Base-by-base conservation (phyloP, 2,888 invertebrate genomes). In the Tachina grossa region DNA sequence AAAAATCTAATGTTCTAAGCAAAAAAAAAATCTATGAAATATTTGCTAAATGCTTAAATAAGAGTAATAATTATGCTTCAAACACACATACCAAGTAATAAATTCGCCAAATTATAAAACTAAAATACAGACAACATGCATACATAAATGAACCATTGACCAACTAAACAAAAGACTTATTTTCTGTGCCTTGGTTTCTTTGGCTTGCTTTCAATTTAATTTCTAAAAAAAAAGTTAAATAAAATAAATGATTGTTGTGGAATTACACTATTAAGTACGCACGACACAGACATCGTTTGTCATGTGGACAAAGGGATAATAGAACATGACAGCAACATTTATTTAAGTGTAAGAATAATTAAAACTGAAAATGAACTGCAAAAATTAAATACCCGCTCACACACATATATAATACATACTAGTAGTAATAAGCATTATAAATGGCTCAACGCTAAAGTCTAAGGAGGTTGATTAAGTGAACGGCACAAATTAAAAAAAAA, bases 291-390 rank as follows among this genome's bases (percentile, higher is more conserved):
- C 85, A 79, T 85, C 85, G 72, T 85, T 85, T 85, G 76, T 85
- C 85, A 83, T 83, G 85, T 83, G 83, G 83, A 85, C 83, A 85
- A 85, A 83, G 83, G 83, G 61, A 85, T 83, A 83, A 85, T 83
- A 76, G 83, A 75, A 85, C 83, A 85, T 83, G 83, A 85, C 83
- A 85, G 85, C 75, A 85, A 85, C 83, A 85, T 85, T 85, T 85
- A 85, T 85, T 84, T 76, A 78, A 82, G 69, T 85, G 83, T 80
- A 75, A 83, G 76, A 79, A 76, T 82, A 85, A 85, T 85, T 85
- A 83, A 84, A 84, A 76, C 76, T 22, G 51, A 65, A 78, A 84
- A 83, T 72, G 66, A 80, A 84, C 43, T 69, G 71, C 63, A 76
- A 78, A 76, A 65, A 31, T 71, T 71, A 66, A 77, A 72, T 41